Conservation (phyloP, 2,113 vertebrate species). For the Hypocryptadius cinnamomeus region DNA sequence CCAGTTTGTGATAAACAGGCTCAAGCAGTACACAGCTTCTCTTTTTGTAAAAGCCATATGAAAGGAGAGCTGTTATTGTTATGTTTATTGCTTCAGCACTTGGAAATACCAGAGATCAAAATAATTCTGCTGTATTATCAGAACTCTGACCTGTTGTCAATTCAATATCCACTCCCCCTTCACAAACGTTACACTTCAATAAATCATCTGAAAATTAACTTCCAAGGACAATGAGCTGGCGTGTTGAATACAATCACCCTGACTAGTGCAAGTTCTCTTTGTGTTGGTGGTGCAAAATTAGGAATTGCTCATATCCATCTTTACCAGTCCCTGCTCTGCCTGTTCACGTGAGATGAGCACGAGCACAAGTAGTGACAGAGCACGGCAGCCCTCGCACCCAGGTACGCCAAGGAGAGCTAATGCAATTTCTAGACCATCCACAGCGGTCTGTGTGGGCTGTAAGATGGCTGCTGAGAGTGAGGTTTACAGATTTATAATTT, state of each 20-base stretch:
- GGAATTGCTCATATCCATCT: not conserved
- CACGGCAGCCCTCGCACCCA: not conserved
- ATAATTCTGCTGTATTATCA: not conserved
- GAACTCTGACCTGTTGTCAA: not conserved
- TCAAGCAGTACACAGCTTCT: not conserved
- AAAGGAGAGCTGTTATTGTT: not conserved
- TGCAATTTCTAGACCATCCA: not conserved
- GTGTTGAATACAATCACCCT: not conserved
- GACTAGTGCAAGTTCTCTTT: not conserved
- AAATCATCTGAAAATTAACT: not conserved
- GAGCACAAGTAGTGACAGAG: not conserved
- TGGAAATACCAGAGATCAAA: not conserved
- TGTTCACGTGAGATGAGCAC: rapidly evolving
- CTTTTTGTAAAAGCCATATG: not conserved
- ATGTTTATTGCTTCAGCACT: not conserved
- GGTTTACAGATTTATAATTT: conserved; percentile 36
- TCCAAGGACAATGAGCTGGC: not conserved
- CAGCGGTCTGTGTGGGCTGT: not conserved
- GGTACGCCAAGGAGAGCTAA: not conserved
- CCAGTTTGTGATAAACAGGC: not conserved
- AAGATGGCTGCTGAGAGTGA: conserved; percentile 35
- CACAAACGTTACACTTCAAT: not conserved
- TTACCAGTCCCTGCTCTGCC: not conserved
- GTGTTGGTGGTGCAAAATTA: not conserved
- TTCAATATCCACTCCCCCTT: not conserved